Evolutionary conservation across 2,888 invertebrate species (phyloP).

Genomic region (Eupithecia exiguata): DNA sequence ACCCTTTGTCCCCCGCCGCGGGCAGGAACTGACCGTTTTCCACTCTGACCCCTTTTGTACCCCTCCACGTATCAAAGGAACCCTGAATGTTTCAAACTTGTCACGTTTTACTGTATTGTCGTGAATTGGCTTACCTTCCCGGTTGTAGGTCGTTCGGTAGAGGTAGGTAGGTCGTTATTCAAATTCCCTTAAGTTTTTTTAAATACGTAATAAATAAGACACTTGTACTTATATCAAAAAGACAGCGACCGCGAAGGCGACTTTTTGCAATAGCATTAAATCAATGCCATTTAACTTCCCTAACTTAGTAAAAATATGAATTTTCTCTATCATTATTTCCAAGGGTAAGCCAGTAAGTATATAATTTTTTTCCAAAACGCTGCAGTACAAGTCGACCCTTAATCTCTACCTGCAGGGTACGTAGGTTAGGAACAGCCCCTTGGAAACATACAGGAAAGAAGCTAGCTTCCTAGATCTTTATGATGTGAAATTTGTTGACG

Average conservation of each 20-base stretch:
- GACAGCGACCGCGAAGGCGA: no score
- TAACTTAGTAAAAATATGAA: background rate
- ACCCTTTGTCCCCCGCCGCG: background rate
- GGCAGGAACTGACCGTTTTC: conserved; percentile 5
- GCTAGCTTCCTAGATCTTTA: background rate
- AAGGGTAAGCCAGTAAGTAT: background rate
- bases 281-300: background rate
- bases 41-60: background rate
- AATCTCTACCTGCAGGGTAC: conserved; percentile 8
- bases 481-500: background rate
- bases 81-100: conserved; percentile 7
- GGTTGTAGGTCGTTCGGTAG: background rate
- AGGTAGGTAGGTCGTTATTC: background rate
- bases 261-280: background rate
- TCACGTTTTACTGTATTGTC: conserved; percentile 1
- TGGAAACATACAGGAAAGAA: background rate
- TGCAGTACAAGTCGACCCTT: conserved; percentile 12
- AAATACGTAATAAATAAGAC: no score
- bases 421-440: background rate
- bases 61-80: background rate
- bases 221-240: no score
- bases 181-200: no score
- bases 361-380: conserved; percentile 18
- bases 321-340: background rate
- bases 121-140: background rate